A percentile compares a stretch with the other conserved stretches of the same genome.
These are phyloP conservation scores for Protobothrops mucrosquamatus DNA, from an alignment of 2,113 vertebrate species.

Conservation along the genomic window DNA sequence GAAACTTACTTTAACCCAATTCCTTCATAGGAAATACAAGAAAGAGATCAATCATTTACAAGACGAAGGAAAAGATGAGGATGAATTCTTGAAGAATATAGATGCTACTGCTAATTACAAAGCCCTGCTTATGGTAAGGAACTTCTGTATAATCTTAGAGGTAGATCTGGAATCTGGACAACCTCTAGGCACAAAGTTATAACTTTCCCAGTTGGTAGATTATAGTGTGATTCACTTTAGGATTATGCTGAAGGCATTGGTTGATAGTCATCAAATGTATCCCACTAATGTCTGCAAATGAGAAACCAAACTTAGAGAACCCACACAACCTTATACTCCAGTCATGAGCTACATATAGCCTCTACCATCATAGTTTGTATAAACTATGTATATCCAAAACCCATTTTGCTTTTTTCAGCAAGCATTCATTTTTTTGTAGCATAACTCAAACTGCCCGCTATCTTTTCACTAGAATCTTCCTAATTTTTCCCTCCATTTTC, in stretches of 20 bases:
- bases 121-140: constrained; percentile 77
- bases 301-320: neutral
- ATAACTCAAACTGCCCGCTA: neutral
- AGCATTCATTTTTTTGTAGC: neutral
- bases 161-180: constrained; percentile 10
- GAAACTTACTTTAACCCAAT: constrained; percentile 26
- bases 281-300: neutral
- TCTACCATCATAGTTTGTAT: neutral
- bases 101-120: constrained; percentile 70
- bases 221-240: neutral
- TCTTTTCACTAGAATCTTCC: neutral
- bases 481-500: neutral
- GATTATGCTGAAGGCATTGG: neutral
- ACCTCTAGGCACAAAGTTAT: neutral
- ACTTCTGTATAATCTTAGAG: constrained; percentile 20
- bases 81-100: constrained; percentile 52
- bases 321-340: neutral
- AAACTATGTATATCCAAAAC: neutral
- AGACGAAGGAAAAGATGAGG: constrained; percentile 49
- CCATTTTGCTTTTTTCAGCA: neutral
- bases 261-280: neutral
- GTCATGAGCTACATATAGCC: neutral
- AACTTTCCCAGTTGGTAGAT: neutral
- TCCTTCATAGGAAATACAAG: constrained; percentile 62
- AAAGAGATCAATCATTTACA: constrained; percentile 61